Evolutionary conservation across 2,797 vertebrate species (phyloP).

Genomic region (Meda fulgida): DNA sequence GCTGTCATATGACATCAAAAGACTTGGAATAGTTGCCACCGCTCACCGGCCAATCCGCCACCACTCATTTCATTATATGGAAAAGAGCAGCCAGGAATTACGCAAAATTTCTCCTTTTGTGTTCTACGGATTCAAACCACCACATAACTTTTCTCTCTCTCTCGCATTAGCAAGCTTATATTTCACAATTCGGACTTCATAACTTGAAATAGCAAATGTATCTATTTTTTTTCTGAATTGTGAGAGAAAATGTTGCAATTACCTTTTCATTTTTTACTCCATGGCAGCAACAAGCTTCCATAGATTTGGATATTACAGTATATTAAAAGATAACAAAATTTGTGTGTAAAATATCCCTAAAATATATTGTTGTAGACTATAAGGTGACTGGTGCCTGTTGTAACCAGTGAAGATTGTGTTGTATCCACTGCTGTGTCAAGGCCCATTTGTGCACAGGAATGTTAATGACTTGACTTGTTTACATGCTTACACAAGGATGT

Average conservation of each 20-base stretch:
- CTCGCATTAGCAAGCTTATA: background rate
- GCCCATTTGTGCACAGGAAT: constrained; percentile 76
- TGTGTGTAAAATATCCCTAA: background rate
- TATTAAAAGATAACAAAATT: background rate
- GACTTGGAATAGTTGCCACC: background rate
- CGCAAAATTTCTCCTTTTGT: background rate
- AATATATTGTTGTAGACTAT: background rate
- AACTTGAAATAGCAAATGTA: background rate
- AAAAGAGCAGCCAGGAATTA: background rate
- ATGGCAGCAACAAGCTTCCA: background rate
- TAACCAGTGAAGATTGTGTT: background rate
- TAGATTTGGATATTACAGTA: background rate
- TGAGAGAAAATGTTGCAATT: background rate
- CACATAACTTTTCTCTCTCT: background rate
- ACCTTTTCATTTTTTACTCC: background rate
- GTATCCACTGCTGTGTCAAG: constrained; percentile 60
- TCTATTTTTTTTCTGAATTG: too few relatives aligned
- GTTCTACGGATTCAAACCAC: background rate
- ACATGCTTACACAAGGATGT: constrained; percentile 58
- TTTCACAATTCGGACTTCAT: background rate
- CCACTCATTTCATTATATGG: background rate
- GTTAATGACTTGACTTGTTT: constrained; percentile 76
- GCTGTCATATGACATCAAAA: background rate
- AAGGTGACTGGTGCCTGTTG: background rate
- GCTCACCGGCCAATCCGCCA: too few relatives aligned